A percentile compares a stretch with the other conserved stretches of the same genome.
Conservation (phyloP, 2,113 vertebrate species). For the Rhadina sibilatrix region DNA sequence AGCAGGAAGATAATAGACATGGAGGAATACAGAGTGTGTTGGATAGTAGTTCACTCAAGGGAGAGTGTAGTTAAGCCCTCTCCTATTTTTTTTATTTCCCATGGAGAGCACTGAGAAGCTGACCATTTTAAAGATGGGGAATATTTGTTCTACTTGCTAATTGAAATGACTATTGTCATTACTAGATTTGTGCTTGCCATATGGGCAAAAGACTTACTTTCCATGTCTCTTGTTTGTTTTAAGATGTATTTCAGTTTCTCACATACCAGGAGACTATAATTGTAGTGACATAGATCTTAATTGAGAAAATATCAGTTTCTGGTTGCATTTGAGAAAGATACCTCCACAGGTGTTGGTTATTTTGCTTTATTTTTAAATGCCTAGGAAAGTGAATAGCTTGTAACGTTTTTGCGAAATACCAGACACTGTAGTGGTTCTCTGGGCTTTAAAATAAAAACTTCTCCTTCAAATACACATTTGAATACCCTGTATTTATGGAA, state of each 20-base stretch:
- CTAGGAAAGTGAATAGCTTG: background rate
- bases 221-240: background rate
- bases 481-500: background rate
- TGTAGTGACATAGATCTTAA: background rate
- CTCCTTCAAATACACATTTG: background rate
- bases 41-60: background rate
- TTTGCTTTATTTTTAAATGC: background rate
- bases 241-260: background rate
- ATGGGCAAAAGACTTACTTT: background rate
- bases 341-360: background rate
- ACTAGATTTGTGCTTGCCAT: background rate
- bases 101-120: background rate
- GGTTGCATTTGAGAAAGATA: background rate
- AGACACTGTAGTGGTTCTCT: background rate
- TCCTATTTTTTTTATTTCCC: background rate
- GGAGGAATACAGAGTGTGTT: background rate
- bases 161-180: background rate
- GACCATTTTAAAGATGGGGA: background rate
- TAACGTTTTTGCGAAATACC: background rate
- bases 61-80: background rate
- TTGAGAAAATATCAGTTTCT: background rate
- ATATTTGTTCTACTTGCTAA: background rate
- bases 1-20: background rate
- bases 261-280: background rate
- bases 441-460: background rate